Evolutionary conservation across 2,888 invertebrate genomes (phyloP).

Genomic region (Lutraria lutraria): DNA sequence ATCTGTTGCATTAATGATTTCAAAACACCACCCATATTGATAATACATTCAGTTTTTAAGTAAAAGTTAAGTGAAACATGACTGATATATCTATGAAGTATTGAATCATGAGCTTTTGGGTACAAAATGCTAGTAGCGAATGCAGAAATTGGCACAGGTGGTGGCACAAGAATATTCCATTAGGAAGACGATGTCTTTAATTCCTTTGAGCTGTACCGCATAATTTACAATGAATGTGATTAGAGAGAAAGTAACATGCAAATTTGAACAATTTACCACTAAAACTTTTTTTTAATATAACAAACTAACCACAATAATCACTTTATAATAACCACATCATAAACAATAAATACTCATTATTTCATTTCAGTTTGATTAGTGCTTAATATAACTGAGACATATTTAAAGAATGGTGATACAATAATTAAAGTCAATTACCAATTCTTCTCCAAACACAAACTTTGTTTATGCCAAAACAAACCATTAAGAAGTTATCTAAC

Average conservation of each 20-base stretch:
- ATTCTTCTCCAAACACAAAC: neutral
- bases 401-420: neutral
- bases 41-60: neutral
- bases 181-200: neutral
- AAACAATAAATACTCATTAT: neutral
- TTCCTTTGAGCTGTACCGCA: constrained; percentile 5
- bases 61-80: neutral
- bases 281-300: neutral
- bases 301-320: neutral
- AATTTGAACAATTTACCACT: neutral
- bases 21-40: neutral
- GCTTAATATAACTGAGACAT: neutral
- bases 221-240: neutral
- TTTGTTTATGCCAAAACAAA: constrained; percentile 3
- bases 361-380: neutral
- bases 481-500: neutral
- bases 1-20: neutral
- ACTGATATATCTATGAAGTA: neutral
- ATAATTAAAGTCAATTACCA: neutral
- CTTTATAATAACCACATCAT: neutral
- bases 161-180: neutral
- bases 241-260: neutral
- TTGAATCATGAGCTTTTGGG: neutral
- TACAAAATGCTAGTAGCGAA: neutral
- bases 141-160: neutral